These are phyloP conservation scores for Poecilia picta DNA, from an alignment of 2,797 vertebrate genomes.

Conservation along the genomic window DNA sequence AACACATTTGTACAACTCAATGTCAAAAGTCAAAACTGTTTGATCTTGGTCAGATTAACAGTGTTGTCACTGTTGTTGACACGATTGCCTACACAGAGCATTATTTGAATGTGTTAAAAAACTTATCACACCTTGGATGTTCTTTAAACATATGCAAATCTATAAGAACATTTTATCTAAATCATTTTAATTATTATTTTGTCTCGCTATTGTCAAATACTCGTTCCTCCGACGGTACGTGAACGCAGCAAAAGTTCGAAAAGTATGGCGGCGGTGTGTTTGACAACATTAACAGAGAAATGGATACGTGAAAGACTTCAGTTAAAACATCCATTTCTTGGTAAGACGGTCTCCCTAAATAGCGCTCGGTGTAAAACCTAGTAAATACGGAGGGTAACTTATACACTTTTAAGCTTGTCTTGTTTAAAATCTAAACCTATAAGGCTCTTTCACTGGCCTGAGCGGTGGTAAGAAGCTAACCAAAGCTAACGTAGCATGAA, in stretches of 20 bases:
- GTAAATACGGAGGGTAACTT: neutral
- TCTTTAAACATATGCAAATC: neutral
- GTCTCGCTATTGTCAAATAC: neutral
- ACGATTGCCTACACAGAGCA: neutral
- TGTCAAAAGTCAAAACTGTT: neutral
- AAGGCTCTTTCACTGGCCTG: neutral
- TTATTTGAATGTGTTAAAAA: neutral
- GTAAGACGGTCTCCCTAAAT: constrained; percentile 50
- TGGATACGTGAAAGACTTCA: constrained; percentile 80
- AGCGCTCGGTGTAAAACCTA: neutral
- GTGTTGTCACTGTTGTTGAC: neutral
- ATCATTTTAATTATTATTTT: neutral
- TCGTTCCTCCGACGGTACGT: neutral
- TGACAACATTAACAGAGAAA: constrained; percentile 75
- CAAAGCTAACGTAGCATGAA: constrained; percentile 29
- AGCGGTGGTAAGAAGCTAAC: constrained; percentile 28
- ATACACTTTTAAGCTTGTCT: neutral
- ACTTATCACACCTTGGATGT: neutral
- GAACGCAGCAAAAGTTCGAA: constrained; percentile 67
- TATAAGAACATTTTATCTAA: neutral
- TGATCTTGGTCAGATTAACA: neutral
- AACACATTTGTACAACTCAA: no score
- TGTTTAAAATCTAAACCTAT: neutral
- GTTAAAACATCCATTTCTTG: constrained; percentile 71
- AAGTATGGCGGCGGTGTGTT: constrained; percentile 78